Conservation (phyloP, 2,797 vertebrate genomes). For the Falco biarmicus region DNA sequence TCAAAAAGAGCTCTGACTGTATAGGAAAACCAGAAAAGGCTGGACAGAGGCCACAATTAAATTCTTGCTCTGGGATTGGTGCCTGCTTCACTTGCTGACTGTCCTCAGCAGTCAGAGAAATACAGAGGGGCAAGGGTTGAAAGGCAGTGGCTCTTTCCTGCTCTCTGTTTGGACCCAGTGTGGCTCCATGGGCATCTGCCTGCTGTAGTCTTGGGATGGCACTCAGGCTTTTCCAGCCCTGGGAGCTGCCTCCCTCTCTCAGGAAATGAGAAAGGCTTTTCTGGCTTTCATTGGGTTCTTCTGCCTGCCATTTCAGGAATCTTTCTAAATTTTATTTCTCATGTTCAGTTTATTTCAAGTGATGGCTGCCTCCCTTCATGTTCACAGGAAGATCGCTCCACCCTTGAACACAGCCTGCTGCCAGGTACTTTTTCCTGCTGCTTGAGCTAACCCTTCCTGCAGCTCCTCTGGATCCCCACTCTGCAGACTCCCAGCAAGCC, state of each 20-base stretch:
- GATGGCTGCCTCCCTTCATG: background rate
- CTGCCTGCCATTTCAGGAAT: background rate
- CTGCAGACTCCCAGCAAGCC: background rate
- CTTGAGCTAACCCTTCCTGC: background rate
- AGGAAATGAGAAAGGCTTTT: background rate
- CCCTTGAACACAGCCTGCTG: background rate
- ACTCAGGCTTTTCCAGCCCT: background rate
- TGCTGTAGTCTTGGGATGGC: rapidly evolving
- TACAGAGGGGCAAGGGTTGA: background rate
- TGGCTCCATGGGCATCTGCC: background rate
- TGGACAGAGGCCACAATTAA: background rate
- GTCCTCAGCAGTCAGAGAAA: background rate
- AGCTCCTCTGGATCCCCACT: rapidly evolving
- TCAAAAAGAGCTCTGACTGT: background rate
- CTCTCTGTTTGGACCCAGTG: rapidly evolving
- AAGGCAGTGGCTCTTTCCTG: background rate
- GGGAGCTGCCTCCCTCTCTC: background rate
- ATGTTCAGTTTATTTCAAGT: background rate
- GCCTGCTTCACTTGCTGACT: background rate
- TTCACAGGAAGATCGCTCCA: background rate
- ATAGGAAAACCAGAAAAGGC: background rate
- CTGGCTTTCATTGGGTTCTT: background rate
- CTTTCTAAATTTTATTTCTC: background rate
- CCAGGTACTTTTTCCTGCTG: background rate
- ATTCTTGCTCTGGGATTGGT: background rate